phyloP scores from a whole-genome alignment of 2,113 vertebrate species.

The Gallinago undulata region DNA sequence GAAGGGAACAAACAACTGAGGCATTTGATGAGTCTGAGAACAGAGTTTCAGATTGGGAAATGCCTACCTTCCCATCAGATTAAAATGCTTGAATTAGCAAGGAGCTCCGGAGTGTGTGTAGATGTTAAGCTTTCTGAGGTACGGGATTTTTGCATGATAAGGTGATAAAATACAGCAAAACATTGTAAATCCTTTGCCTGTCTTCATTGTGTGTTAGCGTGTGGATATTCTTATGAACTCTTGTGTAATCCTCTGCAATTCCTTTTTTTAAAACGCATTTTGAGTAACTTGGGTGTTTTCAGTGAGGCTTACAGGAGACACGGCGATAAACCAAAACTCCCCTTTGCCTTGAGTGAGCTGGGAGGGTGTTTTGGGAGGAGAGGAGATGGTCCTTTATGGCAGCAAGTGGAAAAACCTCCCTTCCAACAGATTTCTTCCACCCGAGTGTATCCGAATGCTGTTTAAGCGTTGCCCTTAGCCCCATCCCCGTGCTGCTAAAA shows the following conservation, averaged over 20 bases:
- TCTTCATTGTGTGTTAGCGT: neutral
- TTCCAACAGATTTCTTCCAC: neutral
- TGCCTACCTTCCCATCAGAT: neutral
- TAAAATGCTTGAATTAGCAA: too few relatives aligned
- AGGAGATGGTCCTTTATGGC: neutral
- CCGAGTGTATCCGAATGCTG: neutral
- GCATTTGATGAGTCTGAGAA: too few relatives aligned
- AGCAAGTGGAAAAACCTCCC: neutral
- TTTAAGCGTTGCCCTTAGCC: neutral
- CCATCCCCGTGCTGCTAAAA: neutral
- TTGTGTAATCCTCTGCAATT: neutral
- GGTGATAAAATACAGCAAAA: neutral
- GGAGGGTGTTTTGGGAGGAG: neutral
- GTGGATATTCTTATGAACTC: neutral
- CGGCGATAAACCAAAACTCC: neutral
- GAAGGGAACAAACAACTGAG: neutral
- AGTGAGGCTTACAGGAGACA: neutral
- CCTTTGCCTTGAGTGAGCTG: neutral
- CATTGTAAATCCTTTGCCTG: neutral
- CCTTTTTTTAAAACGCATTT: accelerated
- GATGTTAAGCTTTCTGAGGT: neutral
- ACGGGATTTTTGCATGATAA: neutral
- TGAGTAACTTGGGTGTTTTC: neutral
- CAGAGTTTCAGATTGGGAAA: neutral
- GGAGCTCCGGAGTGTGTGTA: neutral